Conservation (phyloP, 2,113 vertebrate genomes). For the Xerus inauris region DNA sequence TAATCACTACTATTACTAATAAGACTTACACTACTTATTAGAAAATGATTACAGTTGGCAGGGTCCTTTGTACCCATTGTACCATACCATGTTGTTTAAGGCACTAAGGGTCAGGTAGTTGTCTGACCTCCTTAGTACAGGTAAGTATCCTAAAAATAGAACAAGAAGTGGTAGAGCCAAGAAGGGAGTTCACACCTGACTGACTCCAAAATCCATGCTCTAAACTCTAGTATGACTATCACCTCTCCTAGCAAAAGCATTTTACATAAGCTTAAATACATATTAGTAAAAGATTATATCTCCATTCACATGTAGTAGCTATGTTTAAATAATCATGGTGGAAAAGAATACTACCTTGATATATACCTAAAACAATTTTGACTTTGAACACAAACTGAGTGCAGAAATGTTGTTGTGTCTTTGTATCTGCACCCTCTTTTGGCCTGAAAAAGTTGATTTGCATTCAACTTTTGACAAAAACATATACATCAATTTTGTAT, state of each 20-base stretch:
- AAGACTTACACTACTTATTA: background rate
- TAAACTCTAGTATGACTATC: background rate
- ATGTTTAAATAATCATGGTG: background rate
- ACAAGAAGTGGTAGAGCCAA: too few species aligned
- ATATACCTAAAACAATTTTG: background rate
- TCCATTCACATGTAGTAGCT: background rate
- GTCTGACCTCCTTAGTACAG: fast-evolving
- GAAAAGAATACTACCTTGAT: background rate
- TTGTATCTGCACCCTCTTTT: background rate
- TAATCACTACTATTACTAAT: background rate
- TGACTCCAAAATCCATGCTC: background rate
- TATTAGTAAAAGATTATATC: background rate
- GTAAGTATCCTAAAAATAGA: too few species aligned
- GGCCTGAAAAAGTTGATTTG: background rate
- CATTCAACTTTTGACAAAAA: background rate
- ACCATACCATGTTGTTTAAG: background rate
- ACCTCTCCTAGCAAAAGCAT: background rate
- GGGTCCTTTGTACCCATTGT: background rate
- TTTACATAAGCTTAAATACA: background rate
- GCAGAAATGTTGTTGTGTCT: background rate
- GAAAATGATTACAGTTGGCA: background rate
- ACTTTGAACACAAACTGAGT: background rate
- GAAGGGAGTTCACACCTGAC: background rate
- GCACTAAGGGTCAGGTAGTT: fast-evolving
- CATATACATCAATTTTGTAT: background rate